Conservation (phyloP, 2,113 vertebrate genomes). For the Vimba vimba region DNA sequence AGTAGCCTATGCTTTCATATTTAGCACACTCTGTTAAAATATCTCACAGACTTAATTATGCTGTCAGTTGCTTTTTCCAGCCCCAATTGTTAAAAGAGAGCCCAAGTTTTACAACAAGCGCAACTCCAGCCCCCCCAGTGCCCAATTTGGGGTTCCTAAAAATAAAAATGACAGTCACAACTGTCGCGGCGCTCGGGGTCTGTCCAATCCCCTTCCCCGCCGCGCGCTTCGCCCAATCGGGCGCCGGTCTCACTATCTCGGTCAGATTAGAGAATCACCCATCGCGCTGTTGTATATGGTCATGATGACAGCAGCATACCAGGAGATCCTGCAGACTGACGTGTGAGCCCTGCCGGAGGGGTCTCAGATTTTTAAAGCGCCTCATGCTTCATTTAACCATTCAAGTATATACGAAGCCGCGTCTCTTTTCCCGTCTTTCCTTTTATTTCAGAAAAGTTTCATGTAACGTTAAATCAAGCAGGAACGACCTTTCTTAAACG, state of each 20-base stretch:
- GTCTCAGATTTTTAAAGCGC: conserved; percentile 70
- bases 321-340: conserved; percentile 82
- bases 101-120: conserved; percentile 51
- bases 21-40: conserved; percentile 16
- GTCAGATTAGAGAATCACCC: conserved; percentile 67
- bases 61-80: conserved; percentile 57
- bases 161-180: conserved; percentile 75
- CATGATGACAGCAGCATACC: conserved; percentile 81
- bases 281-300: conserved; percentile 76
- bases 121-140: conserved; percentile 49
- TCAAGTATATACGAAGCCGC: conserved; percentile 47
- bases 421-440: conserved; percentile 14
- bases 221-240: conserved; percentile 71
- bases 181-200: conserved; percentile 57
- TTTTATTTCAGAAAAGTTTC: background rate
- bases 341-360: conserved; percentile 62
- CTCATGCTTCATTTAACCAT: conserved; percentile 57
- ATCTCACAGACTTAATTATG: conserved; percentile 28
- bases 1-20: background rate
- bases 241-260: conserved; percentile 61
- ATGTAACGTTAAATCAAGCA: background rate
- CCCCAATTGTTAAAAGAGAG: conserved; percentile 55
- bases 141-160: conserved; percentile 72
- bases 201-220: conserved; percentile 58
- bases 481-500: background rate